phyloP scores from a whole-genome alignment of 2,113 vertebrate species.

The Xiphophorus hellerii region DNA sequence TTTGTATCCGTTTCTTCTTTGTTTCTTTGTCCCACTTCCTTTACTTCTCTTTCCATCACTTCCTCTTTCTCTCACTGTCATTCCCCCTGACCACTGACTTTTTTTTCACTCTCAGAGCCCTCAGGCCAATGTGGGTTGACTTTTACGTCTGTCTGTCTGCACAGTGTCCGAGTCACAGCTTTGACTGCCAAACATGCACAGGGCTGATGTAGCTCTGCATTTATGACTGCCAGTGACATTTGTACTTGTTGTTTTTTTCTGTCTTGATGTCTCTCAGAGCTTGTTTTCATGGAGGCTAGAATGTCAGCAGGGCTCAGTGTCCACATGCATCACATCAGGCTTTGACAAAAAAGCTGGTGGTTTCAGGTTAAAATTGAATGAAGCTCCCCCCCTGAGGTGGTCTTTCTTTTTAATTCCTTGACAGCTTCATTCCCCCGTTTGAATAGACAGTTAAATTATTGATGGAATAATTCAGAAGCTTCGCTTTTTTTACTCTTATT shows the following conservation, averaged over 20 bases:
- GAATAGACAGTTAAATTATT: constrained; percentile 21
- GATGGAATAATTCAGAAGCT: constrained; percentile 4
- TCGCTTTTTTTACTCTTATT: constrained; percentile 16
- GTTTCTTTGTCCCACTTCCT: constrained; percentile 25
- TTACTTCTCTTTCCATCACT: constrained; percentile 38
- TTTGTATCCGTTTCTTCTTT: constrained; percentile 17
- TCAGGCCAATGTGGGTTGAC: constrained; percentile 36
- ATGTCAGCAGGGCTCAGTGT: constrained; percentile 44
- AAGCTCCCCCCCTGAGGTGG: constrained; percentile 12
- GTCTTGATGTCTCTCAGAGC: constrained; percentile 41
- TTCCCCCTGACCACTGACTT: constrained; percentile 28
- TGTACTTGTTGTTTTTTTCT: constrained; percentile 36
- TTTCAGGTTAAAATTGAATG: constrained; percentile 18
- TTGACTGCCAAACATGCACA: constrained; percentile 30
- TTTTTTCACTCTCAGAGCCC: constrained; percentile 27
- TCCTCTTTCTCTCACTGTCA: constrained; percentile 44
- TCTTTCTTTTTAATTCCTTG: constrained; percentile 24
- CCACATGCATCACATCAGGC: constrained; percentile 48
- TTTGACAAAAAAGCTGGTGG: constrained; percentile 28
- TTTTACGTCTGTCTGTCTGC: constrained; percentile 58
- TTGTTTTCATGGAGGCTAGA: constrained; percentile 16
- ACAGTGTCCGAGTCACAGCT: constrained; percentile 28
- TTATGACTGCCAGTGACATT: constrained; percentile 61
- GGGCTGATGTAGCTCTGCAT: constrained; percentile 25
- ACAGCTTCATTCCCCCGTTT: constrained; percentile 13